Evolutionary conservation across 2,888 invertebrate species (phyloP).

Genomic region (Drosophila kambysellisi): DNA sequence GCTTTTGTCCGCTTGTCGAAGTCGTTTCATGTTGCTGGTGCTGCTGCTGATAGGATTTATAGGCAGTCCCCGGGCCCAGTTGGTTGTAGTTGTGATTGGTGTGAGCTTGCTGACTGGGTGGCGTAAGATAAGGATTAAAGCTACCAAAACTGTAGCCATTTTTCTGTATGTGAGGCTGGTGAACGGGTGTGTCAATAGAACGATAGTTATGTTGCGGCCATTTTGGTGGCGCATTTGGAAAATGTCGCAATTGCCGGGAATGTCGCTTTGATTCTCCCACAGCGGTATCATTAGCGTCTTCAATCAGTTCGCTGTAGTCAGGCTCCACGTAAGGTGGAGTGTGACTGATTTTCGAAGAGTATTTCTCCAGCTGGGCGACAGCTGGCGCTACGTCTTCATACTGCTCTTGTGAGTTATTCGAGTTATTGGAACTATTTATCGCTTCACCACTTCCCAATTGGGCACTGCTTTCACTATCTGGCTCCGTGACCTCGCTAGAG

Average conservation of each 20-base stretch:
- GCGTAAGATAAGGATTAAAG: constrained; percentile 82
- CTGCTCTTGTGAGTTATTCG: constrained; percentile 56
- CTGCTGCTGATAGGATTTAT: constrained; percentile 56
- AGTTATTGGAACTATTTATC: constrained; percentile 40
- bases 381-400: constrained; percentile 29
- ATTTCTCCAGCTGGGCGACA: constrained; percentile 38
- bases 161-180: constrained; percentile 50
- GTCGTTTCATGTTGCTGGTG: constrained; percentile 28
- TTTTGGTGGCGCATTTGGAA: constrained; percentile 49
- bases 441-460: constrained; percentile 30
- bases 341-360: constrained; percentile 62
- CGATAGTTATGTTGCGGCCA: constrained; percentile 74
- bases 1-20: constrained; percentile 42
- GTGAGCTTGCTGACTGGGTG: constrained; percentile 67
- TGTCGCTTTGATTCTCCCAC: constrained; percentile 77
- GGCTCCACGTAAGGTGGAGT: constrained; percentile 9
- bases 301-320: constrained; percentile 15
- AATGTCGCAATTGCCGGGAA: constrained; percentile 82
- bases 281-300: constrained; percentile 58
- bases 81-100: constrained; percentile 70
- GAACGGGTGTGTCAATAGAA: constrained; percentile 67
- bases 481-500: constrained; percentile 55
- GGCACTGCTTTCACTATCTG: constrained; percentile 17
- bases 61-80: constrained; percentile 57
- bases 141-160: constrained; percentile 73